Evolutionary conservation across 2,888 invertebrate genomes (phyloP).

Genomic region (Temnothorax ravouxi): DNA sequence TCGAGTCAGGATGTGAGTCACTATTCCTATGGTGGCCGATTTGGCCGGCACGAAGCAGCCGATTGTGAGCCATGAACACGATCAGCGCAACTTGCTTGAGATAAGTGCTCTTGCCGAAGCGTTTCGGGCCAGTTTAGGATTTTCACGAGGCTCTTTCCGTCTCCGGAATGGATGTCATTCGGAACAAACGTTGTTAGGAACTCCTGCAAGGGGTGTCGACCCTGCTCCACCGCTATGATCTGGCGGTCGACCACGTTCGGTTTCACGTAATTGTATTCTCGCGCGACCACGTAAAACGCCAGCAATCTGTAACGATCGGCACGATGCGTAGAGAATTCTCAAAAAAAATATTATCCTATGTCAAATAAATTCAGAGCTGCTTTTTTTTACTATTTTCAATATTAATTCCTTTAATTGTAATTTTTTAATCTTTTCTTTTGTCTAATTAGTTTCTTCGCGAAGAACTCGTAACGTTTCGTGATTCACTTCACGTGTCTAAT

Average conservation of each 20-base stretch:
- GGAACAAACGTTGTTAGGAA: constrained; percentile 90
- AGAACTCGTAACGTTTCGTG: too few species aligned
- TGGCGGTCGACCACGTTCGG: constrained; percentile 89
- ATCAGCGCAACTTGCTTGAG: constrained; percentile 94
- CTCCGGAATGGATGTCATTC: constrained; percentile 90
- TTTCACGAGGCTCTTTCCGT: constrained; percentile 89
- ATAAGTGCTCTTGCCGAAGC: constrained; percentile 97
- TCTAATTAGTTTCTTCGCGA: not conserved
- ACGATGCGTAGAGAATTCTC: not conserved
- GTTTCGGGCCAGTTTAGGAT: constrained; percentile 96
- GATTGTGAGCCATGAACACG: constrained; percentile 94
- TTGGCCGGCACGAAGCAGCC: constrained; percentile 96
- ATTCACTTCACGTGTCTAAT: too few species aligned
- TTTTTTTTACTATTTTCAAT: not conserved
- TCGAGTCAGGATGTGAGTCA: constrained; percentile 92
- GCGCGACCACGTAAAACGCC: constrained; percentile 89
- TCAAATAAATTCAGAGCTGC: not conserved
- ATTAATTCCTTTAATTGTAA: not conserved
- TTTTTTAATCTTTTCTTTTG: not conserved
- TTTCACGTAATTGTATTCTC: constrained; percentile 89
- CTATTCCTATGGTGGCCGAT: constrained; percentile 90
- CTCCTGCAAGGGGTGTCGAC: constrained; percentile 93
- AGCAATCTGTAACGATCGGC: constrained; percentile 88
- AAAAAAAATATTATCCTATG: not conserved
- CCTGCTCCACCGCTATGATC: constrained; percentile 89